Conservation (phyloP, 2,888 invertebrate species). For the Steromphala cineraria region DNA sequence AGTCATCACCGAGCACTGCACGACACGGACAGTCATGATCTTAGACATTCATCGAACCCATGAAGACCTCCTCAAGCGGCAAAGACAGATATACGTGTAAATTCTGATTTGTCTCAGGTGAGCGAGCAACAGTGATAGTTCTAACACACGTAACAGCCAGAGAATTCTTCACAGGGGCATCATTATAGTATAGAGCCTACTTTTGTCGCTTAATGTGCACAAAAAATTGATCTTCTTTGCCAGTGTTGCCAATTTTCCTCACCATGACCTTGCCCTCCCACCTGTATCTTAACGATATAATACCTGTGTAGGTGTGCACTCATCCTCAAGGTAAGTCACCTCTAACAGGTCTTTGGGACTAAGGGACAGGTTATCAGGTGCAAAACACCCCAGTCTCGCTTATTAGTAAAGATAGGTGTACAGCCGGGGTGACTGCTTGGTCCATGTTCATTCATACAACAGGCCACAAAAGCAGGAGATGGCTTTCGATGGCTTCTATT, state of each 20-base stretch:
- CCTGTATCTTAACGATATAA: slow-evolving; percentile 14
- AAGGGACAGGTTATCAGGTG: neutral
- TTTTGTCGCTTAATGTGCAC: slow-evolving; percentile 14
- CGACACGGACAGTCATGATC: neutral
- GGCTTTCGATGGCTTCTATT: too few species aligned
- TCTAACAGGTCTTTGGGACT: neutral
- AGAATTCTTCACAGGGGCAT: neutral
- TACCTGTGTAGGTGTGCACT: slow-evolving; percentile 3
- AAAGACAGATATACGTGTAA: slow-evolving; percentile 17
- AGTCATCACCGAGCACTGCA: neutral
- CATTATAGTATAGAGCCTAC: neutral
- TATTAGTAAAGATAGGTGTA: slow-evolving; percentile 9
- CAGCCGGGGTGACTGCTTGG: neutral
- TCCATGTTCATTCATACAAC: too few species aligned
- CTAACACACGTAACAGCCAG: neutral
- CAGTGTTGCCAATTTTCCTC: slow-evolving; percentile 9
- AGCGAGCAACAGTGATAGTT: neutral
- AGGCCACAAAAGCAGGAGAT: too few species aligned
- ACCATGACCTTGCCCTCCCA: neutral
- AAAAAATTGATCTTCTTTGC: slow-evolving; percentile 11
- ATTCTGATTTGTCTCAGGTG: slow-evolving; percentile 1
- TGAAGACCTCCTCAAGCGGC: neutral
- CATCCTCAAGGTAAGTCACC: slow-evolving; percentile 5
- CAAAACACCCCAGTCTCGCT: neutral
- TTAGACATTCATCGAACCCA: neutral